Evolutionary conservation across 2,113 vertebrate genomes (phyloP).

Genomic region (Sylvietta virens): DNA sequence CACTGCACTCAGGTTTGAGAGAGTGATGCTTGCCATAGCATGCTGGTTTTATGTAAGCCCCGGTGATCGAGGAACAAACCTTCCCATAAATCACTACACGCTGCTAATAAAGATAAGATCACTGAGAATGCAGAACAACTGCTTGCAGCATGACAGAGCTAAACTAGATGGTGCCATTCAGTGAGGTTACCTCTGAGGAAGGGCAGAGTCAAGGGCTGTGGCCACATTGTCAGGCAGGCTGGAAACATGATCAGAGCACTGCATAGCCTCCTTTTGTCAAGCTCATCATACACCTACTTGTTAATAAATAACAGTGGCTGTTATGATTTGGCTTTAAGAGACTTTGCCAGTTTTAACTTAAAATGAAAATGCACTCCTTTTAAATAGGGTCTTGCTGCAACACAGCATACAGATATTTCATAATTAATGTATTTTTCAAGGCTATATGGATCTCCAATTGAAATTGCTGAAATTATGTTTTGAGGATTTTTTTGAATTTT

Average conservation of each 20-base stretch:
- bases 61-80: background rate
- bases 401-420: background rate
- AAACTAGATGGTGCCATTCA: background rate
- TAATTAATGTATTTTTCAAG: background rate
- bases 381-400: background rate
- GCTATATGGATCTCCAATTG: background rate
- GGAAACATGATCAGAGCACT: background rate
- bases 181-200: background rate
- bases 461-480: background rate
- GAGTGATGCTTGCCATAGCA: background rate
- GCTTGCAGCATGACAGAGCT: background rate
- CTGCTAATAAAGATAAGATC: background rate
- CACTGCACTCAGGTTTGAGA: background rate
- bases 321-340: background rate
- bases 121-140: background rate
- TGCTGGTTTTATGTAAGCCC: background rate
- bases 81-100: background rate
- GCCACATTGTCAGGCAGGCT: background rate
- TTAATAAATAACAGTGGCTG: background rate
- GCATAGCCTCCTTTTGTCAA: background rate
- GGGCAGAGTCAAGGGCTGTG: background rate
- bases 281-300: background rate
- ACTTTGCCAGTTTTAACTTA: background rate
- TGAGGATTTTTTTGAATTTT: fast-evolving
- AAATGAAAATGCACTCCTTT: background rate